Conservation (phyloP, 2,113 vertebrate species). For the Brienomyrus brachyistius region DNA sequence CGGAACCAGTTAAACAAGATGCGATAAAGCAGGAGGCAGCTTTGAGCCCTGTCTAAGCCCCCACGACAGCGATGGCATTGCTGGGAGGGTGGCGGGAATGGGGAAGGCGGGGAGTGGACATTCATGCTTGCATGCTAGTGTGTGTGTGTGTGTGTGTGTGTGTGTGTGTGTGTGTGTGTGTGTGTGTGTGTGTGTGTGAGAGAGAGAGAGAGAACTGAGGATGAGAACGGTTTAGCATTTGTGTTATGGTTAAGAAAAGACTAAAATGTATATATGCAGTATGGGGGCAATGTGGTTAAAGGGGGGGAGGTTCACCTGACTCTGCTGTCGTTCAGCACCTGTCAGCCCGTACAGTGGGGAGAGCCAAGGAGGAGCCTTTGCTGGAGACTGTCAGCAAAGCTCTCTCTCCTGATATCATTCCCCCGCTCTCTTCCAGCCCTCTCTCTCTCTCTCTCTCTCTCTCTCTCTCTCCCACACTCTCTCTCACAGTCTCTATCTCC, state of each 20-base stretch:
- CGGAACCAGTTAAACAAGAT: conserved; percentile 25
- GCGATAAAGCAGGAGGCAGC: conserved; percentile 20
- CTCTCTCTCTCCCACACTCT: conserved; percentile 28
- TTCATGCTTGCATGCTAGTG: background rate
- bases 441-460: conserved; percentile 35
- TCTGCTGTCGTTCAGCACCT: conserved; percentile 38
- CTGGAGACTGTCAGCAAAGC: conserved; percentile 55
- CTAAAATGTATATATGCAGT: background rate
- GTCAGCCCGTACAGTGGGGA: conserved; percentile 47
- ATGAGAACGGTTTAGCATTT: conserved; percentile 21
- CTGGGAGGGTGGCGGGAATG: conserved; percentile 17
- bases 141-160: background rate
- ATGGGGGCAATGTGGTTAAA: background rate
- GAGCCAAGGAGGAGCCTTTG: conserved; percentile 53
- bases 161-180: conserved; percentile 9
- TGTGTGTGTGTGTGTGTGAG: conserved; percentile 1
- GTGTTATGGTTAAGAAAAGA: conserved; percentile 1
- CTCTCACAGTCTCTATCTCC: conserved; percentile 28
- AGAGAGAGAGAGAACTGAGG: background rate
- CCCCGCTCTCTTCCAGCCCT: conserved; percentile 1
- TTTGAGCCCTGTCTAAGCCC: conserved; percentile 19
- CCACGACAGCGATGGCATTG: conserved; percentile 16
- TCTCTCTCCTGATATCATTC: conserved; percentile 29
- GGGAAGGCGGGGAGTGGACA: conserved; percentile 17
- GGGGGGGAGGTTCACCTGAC: conserved; percentile 14